phyloP scores from a whole-genome alignment of 2,797 vertebrate species.

The Anas bernieri region DNA sequence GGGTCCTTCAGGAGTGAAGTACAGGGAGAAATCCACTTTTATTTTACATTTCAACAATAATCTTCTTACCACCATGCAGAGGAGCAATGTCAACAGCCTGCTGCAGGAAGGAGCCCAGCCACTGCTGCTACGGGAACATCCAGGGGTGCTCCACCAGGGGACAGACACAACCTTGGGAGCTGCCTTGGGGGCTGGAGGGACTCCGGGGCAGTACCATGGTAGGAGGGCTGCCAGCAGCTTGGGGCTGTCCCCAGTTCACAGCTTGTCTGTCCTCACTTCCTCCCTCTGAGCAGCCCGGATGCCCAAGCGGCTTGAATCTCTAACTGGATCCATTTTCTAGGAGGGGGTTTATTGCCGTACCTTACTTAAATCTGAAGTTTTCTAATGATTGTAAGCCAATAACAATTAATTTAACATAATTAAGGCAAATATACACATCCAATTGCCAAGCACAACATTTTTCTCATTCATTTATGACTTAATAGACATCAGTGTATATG shows the following conservation, averaged over 20 bases:
- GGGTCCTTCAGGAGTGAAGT: background rate
- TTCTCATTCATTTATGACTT: conserved; percentile 73
- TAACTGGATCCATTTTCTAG: conserved; percentile 7
- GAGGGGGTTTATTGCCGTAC: conserved; percentile 8
- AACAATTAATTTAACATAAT: conserved; percentile 71
- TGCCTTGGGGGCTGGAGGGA: background rate
- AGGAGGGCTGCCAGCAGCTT: background rate
- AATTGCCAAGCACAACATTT: conserved; percentile 55
- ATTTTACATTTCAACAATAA: background rate
- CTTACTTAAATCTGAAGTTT: conserved; percentile 56
- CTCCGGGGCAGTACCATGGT: background rate
- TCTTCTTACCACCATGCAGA: background rate
- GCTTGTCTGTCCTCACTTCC: background rate
- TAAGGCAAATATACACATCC: conserved; percentile 59
- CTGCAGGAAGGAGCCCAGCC: background rate
- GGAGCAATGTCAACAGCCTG: background rate
- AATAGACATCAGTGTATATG: conserved; percentile 54
- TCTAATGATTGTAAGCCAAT: conserved; percentile 40
- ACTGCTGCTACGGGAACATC: background rate
- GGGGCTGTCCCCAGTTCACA: background rate
- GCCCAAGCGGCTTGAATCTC: background rate
- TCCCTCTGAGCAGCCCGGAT: background rate
- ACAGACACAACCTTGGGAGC: background rate
- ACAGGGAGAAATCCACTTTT: background rate
- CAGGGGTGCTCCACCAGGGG: background rate